Base-by-base conservation (phyloP, 2,113 vertebrate species). In the Eolophus roseicapilla region DNA sequence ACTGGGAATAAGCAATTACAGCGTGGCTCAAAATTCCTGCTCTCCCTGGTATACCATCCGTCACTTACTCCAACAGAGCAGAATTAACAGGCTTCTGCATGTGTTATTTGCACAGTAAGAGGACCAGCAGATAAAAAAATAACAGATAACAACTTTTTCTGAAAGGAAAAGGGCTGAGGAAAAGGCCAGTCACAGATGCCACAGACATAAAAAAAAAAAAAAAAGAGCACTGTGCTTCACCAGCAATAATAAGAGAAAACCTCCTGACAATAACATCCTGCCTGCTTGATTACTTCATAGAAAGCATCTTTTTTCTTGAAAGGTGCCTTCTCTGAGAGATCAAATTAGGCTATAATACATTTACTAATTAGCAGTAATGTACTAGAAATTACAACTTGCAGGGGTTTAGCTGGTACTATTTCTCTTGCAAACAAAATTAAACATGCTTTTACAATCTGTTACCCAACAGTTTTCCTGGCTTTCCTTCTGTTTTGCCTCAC, bases 361-460 rank as follows among this genome's bases (percentile, higher is more conserved):
- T 87, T 65, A 52, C 92, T 96, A 78, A 96, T 94, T 92, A 87
- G 52, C 77, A 89, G 70, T 57, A 88, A 94, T 39, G 57, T 47
- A 87, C 73, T 53, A 73, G 69, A 86, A 94, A 93, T 93, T 86
- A 84, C 49, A 86, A 88, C 62, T 94, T 20, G 3, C 69, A 82
- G 53, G 37, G 46, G 63, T 96, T 96, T 59, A 94, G 77, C 49
- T 71, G 76, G 52, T 49, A 69, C 44, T 64, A 52, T 82, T 91
- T 79, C 57, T 50, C 81, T 28, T 76, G 53, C 64, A 92, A 94
- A 74, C 80, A 93, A 91, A 95, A 95, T 92, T 84, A 94, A 94
- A 65, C 43, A 75, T 3, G 39, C 17, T 92, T 91, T 95, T 89
- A 53, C 91, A 92, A 92, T 95, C 92, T 95, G 96, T 73, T 97